phyloP scores from a whole-genome alignment of 37 sponge, comb jelly and placozoan species.

The Agelas oroides region DNA sequence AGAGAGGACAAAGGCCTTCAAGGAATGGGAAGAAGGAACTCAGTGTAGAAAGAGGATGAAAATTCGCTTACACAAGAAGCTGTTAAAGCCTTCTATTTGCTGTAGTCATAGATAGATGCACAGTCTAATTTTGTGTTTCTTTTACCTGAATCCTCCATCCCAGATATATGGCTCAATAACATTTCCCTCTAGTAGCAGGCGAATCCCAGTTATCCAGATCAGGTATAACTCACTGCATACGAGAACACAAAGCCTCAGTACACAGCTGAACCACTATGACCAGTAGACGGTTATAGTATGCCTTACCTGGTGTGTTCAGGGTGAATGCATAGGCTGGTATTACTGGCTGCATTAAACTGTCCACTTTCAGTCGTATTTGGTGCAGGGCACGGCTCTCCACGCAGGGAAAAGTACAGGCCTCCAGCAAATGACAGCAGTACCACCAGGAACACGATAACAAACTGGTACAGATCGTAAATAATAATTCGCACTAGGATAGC shows the following conservation, averaged over 20 bases:
- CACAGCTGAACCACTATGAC: too few relatives aligned
- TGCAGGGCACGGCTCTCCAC: neutral
- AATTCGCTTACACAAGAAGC: too few relatives aligned
- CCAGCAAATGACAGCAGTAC: slow-evolving; percentile 8
- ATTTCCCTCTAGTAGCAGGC: slow-evolving; percentile 14
- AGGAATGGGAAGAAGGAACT: too few relatives aligned
- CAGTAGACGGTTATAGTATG: neutral
- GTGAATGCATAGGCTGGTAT: too few relatives aligned
- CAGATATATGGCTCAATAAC: slow-evolving; percentile 13
- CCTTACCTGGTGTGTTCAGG: slow-evolving; percentile 2
- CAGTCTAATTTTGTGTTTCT: neutral
- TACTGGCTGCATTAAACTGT: neutral
- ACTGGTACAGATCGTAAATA: neutral
- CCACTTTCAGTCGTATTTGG: neutral
- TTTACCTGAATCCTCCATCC: slow-evolving; percentile 29
- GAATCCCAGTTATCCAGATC: slow-evolving; percentile 25
- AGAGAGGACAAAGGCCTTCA: too few relatives aligned
- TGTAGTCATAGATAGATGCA: too few relatives aligned
- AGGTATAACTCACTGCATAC: neutral
- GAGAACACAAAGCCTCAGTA: too few relatives aligned
- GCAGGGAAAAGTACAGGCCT: slow-evolving; percentile 10
- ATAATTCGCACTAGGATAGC: slow-evolving; percentile 9
- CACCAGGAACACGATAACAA: slow-evolving; percentile 7
- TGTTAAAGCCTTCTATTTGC: too few relatives aligned
- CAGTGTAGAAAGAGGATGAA: too few relatives aligned